These are phyloP conservation scores for Elysia crispata DNA, from an alignment of 2,888 invertebrate species.

Conservation along the genomic window DNA sequence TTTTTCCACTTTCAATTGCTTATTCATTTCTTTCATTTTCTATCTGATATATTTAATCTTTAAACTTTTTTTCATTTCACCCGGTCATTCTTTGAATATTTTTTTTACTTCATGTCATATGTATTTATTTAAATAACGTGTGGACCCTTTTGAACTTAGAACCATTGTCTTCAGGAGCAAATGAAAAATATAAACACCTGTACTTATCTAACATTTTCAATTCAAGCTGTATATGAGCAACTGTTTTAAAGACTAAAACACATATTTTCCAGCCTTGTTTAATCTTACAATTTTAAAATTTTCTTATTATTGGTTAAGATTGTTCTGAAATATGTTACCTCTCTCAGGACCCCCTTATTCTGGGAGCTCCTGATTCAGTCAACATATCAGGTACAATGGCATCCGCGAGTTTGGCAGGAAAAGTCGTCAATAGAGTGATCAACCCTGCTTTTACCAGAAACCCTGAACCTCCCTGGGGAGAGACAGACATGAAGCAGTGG, in stretches of 20 bases:
- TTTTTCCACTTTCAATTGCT: too few species aligned
- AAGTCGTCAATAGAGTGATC: constrained; percentile 68
- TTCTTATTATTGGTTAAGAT: not conserved
- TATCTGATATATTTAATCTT: not conserved
- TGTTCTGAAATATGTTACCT: not conserved
- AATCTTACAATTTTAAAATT: not conserved
- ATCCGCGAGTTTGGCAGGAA: constrained; percentile 69
- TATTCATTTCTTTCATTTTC: constrained; percentile 1
- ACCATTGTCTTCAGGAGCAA: too few species aligned
- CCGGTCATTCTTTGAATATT: not conserved
- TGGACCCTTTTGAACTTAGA: too few species aligned
- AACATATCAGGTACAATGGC: constrained; percentile 71
- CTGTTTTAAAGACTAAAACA: not conserved
- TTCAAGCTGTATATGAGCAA: not conserved
- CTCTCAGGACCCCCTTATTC: constrained; percentile 69
- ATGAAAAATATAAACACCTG: too few species aligned
- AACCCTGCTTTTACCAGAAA: constrained; percentile 66
- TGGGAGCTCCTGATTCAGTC: constrained; percentile 70
- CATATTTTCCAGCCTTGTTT: not conserved
- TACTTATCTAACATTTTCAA: too few species aligned
- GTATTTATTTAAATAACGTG: too few species aligned
- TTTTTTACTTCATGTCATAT: too few species aligned
- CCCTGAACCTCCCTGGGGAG: constrained; percentile 73
- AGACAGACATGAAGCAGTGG: constrained; percentile 69
- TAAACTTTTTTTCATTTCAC: not conserved